Evolutionary conservation across 2,888 invertebrate species (phyloP).

Genomic region (Coremacera marginata): DNA sequence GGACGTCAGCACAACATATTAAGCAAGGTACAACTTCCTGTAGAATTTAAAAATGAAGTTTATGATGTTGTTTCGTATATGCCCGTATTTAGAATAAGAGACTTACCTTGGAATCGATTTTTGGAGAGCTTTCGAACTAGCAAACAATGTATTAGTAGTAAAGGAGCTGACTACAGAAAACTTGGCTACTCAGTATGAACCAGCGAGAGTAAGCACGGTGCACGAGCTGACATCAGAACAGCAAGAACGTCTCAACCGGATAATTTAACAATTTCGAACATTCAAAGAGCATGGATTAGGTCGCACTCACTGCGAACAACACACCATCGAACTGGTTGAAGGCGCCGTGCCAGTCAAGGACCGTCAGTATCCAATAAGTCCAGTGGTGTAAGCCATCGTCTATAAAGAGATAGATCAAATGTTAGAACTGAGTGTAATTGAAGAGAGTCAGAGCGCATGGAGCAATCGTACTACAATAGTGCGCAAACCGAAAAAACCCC

Average conservation of each 20-base stretch:
- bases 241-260: background rate
- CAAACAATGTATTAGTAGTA: slow-evolving; percentile 1
- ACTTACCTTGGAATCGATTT: slow-evolving; percentile 24
- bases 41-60: background rate
- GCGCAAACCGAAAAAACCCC: background rate
- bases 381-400: slow-evolving; percentile 14
- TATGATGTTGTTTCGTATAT: slow-evolving; percentile 7
- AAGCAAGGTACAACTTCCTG: background rate
- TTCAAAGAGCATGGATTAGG: slow-evolving; percentile 23
- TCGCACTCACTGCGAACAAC: no score
- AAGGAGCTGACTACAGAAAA: slow-evolving; percentile 3
- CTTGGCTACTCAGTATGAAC: background rate
- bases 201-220: background rate
- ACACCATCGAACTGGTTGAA: no score
- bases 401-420: background rate
- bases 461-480: background rate
- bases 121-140: slow-evolving; percentile 14
- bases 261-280: background rate
- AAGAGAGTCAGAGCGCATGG: background rate
- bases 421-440: background rate
- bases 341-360: no score
- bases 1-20: background rate
- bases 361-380: slow-evolving; percentile 11
- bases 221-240: slow-evolving; percentile 9
- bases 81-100: slow-evolving; percentile 29